Conservation (phyloP, 1,140 invertebrate genomes). For the Atta colombica region DNA sequence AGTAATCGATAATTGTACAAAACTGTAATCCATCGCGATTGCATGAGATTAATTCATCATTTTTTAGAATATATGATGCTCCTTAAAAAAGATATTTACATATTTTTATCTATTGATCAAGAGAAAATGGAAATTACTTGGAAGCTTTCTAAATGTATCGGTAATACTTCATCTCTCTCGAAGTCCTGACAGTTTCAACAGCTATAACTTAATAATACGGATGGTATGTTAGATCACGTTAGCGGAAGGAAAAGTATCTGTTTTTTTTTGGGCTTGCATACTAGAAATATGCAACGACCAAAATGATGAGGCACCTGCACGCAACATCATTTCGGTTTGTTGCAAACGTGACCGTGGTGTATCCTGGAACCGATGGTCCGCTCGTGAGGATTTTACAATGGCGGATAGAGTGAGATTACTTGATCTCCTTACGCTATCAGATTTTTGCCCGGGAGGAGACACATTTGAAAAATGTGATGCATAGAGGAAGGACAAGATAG, state of each 20-base stretch:
- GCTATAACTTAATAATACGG: background rate
- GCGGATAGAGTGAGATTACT: slow-evolving; percentile 40
- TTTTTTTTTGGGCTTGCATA: slow-evolving; percentile 22
- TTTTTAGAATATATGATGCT: background rate
- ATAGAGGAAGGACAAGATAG: background rate
- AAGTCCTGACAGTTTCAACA: background rate
- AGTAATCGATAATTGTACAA: background rate
- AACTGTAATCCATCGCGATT: background rate
- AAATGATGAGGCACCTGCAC: slow-evolving; percentile 58
- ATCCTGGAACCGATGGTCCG: slow-evolving; percentile 71
- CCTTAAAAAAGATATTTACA: background rate
- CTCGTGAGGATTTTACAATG: slow-evolving; percentile 74
- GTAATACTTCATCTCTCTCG: background rate
- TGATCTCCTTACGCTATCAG: slow-evolving; percentile 61
- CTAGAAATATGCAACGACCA: slow-evolving; percentile 42
- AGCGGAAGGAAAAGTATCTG: background rate
- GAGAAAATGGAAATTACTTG: background rate
- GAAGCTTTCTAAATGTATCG: background rate
- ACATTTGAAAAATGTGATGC: slow-evolving; percentile 65
- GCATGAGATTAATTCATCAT: background rate
- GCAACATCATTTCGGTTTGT: slow-evolving; percentile 60
- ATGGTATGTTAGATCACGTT: slow-evolving; percentile 8
- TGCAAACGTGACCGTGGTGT: slow-evolving; percentile 39
- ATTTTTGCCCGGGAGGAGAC: slow-evolving; percentile 64
- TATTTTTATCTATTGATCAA: background rate